Percentiles rank a stretch among this genome's conserved stretches.
Conservation (phyloP, 2,888 invertebrate genomes). For the Urechis unicinctus region DNA sequence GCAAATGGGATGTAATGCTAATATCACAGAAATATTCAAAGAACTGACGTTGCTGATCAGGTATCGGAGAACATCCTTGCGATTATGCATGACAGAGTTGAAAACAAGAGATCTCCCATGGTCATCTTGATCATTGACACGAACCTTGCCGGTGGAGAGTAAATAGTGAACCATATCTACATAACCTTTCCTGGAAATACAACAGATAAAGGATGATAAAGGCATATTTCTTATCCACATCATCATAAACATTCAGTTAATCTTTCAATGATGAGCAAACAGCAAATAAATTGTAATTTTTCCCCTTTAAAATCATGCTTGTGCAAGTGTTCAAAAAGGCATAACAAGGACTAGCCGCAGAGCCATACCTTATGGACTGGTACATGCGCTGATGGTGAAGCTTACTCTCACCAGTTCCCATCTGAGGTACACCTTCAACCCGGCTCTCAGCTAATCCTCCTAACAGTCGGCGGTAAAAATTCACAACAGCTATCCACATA, state of each 20-base stretch:
- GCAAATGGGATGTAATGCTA: too few species aligned
- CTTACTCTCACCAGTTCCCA: slow-evolving; percentile 10
- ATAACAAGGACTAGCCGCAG: background rate
- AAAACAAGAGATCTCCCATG: slow-evolving; percentile 38
- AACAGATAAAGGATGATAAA: background rate
- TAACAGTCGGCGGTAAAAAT: slow-evolving; percentile 31
- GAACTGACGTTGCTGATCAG: slow-evolving; percentile 33
- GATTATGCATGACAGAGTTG: slow-evolving; percentile 42
- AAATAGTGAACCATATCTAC: slow-evolving; percentile 45
- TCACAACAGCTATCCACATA: slow-evolving; percentile 43
- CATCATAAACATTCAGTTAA: background rate
- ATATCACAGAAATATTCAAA: too few species aligned
- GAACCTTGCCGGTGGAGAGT: slow-evolving; percentile 31
- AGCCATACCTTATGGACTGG: slow-evolving; percentile 32
- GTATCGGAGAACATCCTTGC: slow-evolving; percentile 35
- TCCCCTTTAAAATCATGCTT: too few species aligned
- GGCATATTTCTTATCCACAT: background rate
- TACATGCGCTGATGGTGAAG: slow-evolving; percentile 29
- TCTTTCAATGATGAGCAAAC: too few species aligned
- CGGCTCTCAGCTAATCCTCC: background rate
- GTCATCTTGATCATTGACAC: slow-evolving; percentile 27
- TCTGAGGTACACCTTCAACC: background rate
- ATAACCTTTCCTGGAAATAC: slow-evolving; percentile 27
- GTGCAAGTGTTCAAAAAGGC: background rate
- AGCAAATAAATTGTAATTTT: too few species aligned